Evolutionary conservation across 2,888 invertebrate genomes (phyloP), one percentile per base, ranked within the genome.

Genomic region (Hecatera dysodea): DNA sequence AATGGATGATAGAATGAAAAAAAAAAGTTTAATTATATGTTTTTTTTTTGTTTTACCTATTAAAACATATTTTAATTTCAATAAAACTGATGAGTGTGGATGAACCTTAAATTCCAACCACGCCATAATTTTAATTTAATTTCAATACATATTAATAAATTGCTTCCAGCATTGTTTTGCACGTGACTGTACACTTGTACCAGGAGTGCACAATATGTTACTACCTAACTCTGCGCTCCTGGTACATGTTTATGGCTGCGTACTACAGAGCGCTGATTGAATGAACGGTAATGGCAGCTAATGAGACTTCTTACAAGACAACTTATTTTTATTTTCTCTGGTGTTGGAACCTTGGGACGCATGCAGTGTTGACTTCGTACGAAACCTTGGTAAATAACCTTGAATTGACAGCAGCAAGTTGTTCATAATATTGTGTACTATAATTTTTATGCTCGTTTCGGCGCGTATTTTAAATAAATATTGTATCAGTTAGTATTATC

Each of bases 251-350:
- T 56, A 71, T 27, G 29, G 59, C 39, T 61, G 42, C 61, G 67
- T 75, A 71, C 57, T 71, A 71, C 61, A 65, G 61, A 57, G 61
- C 65, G 22, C 42, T 80, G 78, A 79, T 79, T 79, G 81, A 76
- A 79, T 79, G 81, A 71, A 67, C 67, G 11, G 71, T 80, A 79
- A 79, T 80, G 53, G 39, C 63, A 46, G 48, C 71, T 71, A 76
- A 80, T 64, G 55, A 67, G 61, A 67, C 65, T 80, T 71, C 67
- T 67, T 67, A 67, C 33, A 46, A 57, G 50, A 57, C 53, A 59
- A 42, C 24, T 70, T 62, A 59, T 71, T 65, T 80, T 67, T 75
- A 80, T 76, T 50, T 80, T 67, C 6, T 24, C n/a, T 55, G 7
- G 53, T 44, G 29, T 24, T 22, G 17, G 22, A 33, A 74, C 5